phyloP scores from a whole-genome alignment of 1,140 invertebrate species.

The Drosophila punjabiensis region DNA sequence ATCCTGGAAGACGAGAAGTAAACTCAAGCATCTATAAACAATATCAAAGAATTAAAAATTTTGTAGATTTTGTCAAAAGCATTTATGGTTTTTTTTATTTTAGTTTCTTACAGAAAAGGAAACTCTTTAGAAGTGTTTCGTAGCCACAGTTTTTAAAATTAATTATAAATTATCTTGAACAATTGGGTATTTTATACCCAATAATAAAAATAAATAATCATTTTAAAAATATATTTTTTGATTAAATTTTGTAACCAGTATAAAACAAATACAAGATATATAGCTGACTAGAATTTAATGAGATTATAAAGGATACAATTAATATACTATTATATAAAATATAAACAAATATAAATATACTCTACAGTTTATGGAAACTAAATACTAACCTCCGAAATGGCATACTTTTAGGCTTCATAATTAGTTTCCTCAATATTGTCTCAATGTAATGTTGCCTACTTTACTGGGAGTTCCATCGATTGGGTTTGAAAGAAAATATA shows the following conservation, averaged over 20 bases:
- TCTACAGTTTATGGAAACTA: neutral
- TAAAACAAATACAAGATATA: neutral
- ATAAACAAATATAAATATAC: neutral
- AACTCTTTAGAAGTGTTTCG: neutral
- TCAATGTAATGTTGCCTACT: neutral
- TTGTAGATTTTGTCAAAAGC: neutral
- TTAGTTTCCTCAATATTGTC: no score
- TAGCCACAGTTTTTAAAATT: neutral
- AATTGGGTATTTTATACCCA: no score
- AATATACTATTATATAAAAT: no score
- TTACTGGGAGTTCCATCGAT: neutral
- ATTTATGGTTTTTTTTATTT: neutral
- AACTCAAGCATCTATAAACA: no score
- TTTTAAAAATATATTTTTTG: neutral
- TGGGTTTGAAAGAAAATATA: neutral
- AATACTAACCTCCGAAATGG: neutral
- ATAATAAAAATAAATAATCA: no score
- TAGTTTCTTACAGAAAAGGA: neutral
- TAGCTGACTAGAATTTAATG: neutral
- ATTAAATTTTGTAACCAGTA: neutral
- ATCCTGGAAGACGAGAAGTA: neutral
- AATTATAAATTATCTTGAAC: neutral
- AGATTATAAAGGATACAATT: no score
- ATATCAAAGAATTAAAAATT: neutral
- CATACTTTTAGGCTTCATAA: slow-evolving; percentile 57